Conservation (phyloP, 2,797 vertebrate species). For the Pipistrellus kuhlii region DNA sequence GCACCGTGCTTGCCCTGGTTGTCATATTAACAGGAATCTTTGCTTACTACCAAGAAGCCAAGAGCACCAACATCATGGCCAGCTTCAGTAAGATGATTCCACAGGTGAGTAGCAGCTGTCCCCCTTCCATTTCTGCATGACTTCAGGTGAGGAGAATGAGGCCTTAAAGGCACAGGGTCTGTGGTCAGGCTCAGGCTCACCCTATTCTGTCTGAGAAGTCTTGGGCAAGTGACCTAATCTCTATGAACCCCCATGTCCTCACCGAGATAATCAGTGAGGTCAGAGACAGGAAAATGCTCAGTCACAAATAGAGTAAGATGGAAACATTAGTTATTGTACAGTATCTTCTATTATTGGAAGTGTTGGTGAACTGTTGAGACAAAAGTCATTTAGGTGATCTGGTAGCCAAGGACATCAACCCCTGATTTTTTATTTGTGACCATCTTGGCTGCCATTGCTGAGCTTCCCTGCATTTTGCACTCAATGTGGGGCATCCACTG, state of each 20-base stretch:
- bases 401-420: neutral
- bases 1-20: constrained; percentile 87
- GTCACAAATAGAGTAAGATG: neutral
- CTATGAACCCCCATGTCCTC: neutral
- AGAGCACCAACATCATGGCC: constrained; percentile 92
- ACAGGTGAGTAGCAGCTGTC: constrained; percentile 85
- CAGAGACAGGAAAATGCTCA: neutral
- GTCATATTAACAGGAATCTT: constrained; percentile 90
- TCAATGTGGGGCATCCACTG: no score
- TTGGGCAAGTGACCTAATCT: neutral
- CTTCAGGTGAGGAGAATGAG: neutral
- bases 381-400: neutral
- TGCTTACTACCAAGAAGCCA: constrained; percentile 91
- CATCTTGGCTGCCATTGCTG: neutral
- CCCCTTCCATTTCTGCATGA: neutral
- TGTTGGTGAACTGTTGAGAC: neutral
- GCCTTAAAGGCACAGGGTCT: neutral
- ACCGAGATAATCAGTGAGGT: neutral
- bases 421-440: neutral
- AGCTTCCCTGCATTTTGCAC: neutral
- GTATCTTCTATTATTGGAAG: neutral
- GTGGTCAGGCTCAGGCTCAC: neutral
- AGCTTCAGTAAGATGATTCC: constrained; percentile 91
- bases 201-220: neutral
- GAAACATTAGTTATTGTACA: neutral